phyloP scores from a whole-genome alignment of 2,113 vertebrate species.

The Varanus salvator region DNA sequence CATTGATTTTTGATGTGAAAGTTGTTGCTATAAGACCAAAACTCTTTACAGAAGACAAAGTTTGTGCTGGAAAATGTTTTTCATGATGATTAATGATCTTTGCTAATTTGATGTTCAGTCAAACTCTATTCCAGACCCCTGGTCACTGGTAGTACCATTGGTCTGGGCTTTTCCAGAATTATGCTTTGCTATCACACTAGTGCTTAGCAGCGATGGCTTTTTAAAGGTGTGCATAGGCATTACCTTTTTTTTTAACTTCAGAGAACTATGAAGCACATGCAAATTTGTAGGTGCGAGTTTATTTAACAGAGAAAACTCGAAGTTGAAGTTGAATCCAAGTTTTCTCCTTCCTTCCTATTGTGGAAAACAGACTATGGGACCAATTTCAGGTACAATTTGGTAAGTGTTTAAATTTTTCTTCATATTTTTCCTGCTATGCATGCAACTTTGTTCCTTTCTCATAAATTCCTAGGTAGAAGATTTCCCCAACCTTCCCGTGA shows the following conservation, averaged over 20 bases:
- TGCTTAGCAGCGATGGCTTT: not conserved
- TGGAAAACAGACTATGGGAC: not conserved
- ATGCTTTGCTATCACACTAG: not conserved
- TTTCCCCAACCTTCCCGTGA: not conserved
- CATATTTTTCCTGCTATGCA: not conserved
- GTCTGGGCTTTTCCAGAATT: not conserved
- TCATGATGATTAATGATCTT: not conserved
- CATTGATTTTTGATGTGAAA: not conserved
- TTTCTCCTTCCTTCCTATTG: not conserved
- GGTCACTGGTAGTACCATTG: not conserved
- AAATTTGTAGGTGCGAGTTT: not conserved
- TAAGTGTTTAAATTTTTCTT: not conserved
- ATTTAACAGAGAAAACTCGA: not conserved
- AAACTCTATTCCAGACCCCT: not conserved
- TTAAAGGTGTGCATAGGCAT: not conserved
- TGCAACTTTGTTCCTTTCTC: not conserved
- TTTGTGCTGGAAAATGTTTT: not conserved
- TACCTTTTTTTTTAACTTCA: slow-evolving; percentile 1
- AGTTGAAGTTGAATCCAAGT: not conserved
- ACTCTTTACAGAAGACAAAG: not conserved
- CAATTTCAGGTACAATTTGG: not conserved
- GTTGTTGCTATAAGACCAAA: not conserved
- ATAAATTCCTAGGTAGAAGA: not conserved
- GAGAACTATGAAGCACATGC: not conserved
- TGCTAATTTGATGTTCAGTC: not conserved